These are phyloP conservation scores for Pristionchus entomophagus DNA, from an alignment of 2,888 invertebrate species.

Conservation along the genomic window DNA sequence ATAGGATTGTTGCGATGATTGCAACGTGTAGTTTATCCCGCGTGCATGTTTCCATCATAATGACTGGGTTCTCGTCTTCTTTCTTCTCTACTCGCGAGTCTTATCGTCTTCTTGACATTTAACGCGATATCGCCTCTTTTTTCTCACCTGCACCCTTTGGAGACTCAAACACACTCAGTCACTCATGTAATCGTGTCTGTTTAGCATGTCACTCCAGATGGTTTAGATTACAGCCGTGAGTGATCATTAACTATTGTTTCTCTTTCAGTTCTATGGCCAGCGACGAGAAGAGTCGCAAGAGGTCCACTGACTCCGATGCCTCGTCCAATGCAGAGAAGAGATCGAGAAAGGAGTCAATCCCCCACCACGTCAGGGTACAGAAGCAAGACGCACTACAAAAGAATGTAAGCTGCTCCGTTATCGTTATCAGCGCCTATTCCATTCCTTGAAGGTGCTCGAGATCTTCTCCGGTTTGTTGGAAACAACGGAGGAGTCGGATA, in stretches of 20 bases:
- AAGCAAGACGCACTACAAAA: neutral
- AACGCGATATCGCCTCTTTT: neutral
- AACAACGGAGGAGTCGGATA: neutral
- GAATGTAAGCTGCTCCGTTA: neutral
- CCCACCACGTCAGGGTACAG: neutral
- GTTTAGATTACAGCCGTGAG: neutral
- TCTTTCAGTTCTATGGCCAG: neutral
- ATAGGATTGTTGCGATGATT: neutral
- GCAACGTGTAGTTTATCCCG: neutral
- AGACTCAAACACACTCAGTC: neutral
- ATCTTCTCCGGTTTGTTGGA: slow-evolving; percentile 32
- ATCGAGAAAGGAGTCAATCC: neutral
- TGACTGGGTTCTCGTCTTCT: neutral
- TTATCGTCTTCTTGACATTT: neutral
- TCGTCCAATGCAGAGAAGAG: slow-evolving; percentile 10
- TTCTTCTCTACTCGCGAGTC: neutral
- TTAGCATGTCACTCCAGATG: neutral
- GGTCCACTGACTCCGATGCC: neutral
- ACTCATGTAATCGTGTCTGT: neutral
- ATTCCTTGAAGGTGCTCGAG: slow-evolving; percentile 1
- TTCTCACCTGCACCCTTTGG: neutral
- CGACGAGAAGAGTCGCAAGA: slow-evolving; percentile 14
- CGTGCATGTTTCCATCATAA: neutral
- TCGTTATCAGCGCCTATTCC: neutral
- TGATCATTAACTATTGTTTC: neutral